phyloP scores from a whole-genome alignment of 2,888 invertebrate species.

The Desoria tigrina region DNA sequence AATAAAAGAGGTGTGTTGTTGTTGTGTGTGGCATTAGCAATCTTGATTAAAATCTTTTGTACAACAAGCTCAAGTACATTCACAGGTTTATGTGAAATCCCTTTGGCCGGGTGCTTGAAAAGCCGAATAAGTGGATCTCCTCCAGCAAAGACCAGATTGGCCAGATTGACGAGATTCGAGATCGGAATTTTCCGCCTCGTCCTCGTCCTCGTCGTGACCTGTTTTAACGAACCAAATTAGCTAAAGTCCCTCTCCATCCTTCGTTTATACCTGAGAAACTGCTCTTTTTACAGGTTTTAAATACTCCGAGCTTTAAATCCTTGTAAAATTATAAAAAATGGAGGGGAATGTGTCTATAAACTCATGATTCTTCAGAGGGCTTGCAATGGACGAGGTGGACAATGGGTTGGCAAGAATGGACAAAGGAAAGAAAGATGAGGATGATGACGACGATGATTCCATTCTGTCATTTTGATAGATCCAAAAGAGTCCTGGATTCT shows the following conservation, averaged over 20 bases:
- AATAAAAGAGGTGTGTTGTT: conserved; percentile 12
- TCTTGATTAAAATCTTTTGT: conserved; percentile 23
- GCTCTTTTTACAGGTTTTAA: too few relatives aligned
- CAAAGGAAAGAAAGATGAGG: conserved; percentile 2
- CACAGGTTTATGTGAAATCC: conserved; percentile 21
- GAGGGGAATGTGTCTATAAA: too few relatives aligned
- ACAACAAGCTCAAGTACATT: conserved; percentile 14
- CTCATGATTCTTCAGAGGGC: too few relatives aligned
- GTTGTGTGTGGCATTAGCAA: conserved; percentile 17
- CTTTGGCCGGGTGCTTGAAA: neutral
- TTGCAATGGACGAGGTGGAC: too few relatives aligned
- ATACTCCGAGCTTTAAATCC: too few relatives aligned
- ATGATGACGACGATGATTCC: conserved; percentile 21
- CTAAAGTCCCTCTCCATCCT: too few relatives aligned
- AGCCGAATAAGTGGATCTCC: neutral
- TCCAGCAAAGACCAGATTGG: neutral
- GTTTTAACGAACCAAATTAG: conserved; percentile 16
- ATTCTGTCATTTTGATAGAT: conserved; percentile 20
- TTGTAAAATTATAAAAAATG: too few relatives aligned
- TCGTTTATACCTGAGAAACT: too few relatives aligned
- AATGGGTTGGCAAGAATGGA: neutral
- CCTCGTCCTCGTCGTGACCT: conserved; percentile 9
- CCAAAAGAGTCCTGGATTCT: too few relatives aligned
- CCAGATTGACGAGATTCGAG: too few relatives aligned
- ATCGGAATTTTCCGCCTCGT: too few relatives aligned